Conservation (phyloP, 2,797 vertebrate genomes). For the Cephalopachus bancanus region DNA sequence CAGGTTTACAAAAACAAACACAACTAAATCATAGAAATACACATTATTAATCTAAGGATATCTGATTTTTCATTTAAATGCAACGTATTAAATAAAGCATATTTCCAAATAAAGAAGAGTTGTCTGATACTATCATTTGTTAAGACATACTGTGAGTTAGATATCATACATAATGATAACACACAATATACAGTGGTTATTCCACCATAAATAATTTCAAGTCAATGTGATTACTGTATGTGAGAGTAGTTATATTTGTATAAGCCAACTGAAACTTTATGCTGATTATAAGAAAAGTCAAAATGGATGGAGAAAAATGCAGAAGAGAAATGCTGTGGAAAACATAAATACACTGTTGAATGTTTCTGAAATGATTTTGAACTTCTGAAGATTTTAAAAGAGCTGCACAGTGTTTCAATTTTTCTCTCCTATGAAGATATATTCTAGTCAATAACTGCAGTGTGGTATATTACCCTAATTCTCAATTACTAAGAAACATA, state of each 20-base stretch:
- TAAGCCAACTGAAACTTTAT: background rate
- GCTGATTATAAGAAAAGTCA: constrained; percentile 24
- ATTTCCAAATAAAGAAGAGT: background rate
- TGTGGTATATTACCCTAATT: background rate
- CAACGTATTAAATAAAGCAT: background rate
- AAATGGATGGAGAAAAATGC: background rate
- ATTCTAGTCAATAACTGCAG: background rate
- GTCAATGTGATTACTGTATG: background rate
- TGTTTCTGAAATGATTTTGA: constrained; percentile 4
- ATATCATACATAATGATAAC: background rate
- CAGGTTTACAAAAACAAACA: background rate
- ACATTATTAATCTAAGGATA: background rate
- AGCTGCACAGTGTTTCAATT: background rate
- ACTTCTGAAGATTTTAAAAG: background rate
- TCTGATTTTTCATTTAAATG: background rate
- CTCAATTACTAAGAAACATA: background rate
- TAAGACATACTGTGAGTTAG: constrained; percentile 11
- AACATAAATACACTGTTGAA: background rate
- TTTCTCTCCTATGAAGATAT: background rate
- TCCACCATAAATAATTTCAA: background rate
- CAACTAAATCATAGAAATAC: constrained; percentile 32
- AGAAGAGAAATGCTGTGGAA: background rate
- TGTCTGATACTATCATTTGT: background rate
- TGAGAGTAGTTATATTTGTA: background rate
- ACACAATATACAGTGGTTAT: background rate